phyloP scores from a whole-genome alignment of 2,888 invertebrate genomes.

The Dolomedes plantarius region DNA sequence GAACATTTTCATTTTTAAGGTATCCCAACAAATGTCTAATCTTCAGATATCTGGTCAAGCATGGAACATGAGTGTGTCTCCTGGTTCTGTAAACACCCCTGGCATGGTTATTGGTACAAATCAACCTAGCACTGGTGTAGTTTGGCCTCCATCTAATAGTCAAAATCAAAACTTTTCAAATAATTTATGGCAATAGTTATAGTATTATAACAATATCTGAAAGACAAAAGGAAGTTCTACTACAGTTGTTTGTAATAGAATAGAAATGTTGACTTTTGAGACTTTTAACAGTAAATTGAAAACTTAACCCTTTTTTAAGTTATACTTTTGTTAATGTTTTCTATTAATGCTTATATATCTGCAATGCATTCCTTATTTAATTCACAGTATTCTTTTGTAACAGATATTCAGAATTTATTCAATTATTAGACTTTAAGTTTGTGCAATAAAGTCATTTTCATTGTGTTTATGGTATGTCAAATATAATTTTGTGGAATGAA shows the following conservation, averaged over 20 bases:
- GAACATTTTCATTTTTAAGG: no score
- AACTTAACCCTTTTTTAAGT: not conserved
- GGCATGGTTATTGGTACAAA: constrained; percentile 42
- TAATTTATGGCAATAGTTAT: constrained; percentile 60
- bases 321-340: not conserved
- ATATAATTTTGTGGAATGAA: no score
- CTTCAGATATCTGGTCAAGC: constrained; percentile 54
- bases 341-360: no score
- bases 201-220: not conserved
- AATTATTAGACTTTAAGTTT: not conserved
- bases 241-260: not conserved
- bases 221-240: not conserved
- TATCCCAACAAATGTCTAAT: constrained; percentile 57
- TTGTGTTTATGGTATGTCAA: no score
- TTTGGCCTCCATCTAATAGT: constrained; percentile 55
- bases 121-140: constrained; percentile 39
- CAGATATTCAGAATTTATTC: not conserved
- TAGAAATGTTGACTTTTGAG: not conserved
- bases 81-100: constrained; percentile 27
- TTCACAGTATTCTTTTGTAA: not conserved
- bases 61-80: constrained; percentile 36
- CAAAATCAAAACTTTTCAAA: constrained; percentile 61
- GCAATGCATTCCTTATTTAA: not conserved
- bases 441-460: not conserved
- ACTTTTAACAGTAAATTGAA: not conserved